phyloP scores from a whole-genome alignment of 1,140 invertebrate species.

The Alviniconcha marisindica region DNA sequence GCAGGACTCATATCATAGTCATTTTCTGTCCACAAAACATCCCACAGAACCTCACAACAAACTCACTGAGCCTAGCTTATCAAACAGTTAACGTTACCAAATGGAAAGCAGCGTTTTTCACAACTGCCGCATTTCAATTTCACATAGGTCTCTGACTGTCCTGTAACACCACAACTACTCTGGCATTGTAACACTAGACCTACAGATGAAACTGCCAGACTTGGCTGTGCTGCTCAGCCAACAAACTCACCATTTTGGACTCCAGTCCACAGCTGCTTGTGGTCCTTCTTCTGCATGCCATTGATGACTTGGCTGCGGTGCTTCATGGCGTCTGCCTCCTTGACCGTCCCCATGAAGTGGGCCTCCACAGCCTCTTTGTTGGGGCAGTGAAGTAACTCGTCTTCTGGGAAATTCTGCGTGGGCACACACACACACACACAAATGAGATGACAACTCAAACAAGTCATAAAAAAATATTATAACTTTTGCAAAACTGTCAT shows the following conservation, averaged over 20 bases:
- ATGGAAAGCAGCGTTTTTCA: too few species aligned
- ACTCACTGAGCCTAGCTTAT: too few species aligned
- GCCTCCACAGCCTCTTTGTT: constrained; percentile 92
- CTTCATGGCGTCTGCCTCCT: constrained; percentile 98
- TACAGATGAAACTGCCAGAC: neutral
- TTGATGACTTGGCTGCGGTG: constrained; percentile 94
- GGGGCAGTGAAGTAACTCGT: constrained; percentile 76
- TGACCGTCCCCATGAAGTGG: constrained; percentile 95
- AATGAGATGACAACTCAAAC: too few species aligned
- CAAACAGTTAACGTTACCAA: too few species aligned
- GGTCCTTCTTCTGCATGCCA: constrained; percentile 98
- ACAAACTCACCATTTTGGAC: constrained; percentile 90
- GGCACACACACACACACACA: too few species aligned
- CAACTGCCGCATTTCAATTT: too few species aligned
- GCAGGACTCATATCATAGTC: too few species aligned
- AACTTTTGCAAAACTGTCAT: too few species aligned
- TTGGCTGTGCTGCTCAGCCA: neutral
- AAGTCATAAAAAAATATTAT: too few species aligned
- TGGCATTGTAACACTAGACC: neutral
- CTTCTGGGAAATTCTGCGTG: constrained; percentile 77
- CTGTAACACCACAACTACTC: constrained; percentile 23
- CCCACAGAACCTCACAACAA: too few species aligned
- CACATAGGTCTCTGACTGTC: neutral
- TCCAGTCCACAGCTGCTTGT: constrained; percentile 96
- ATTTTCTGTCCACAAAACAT: too few species aligned